phyloP scores from a whole-genome alignment of 2,797 vertebrate species.

The Aplochiton taeniatus region DNA sequence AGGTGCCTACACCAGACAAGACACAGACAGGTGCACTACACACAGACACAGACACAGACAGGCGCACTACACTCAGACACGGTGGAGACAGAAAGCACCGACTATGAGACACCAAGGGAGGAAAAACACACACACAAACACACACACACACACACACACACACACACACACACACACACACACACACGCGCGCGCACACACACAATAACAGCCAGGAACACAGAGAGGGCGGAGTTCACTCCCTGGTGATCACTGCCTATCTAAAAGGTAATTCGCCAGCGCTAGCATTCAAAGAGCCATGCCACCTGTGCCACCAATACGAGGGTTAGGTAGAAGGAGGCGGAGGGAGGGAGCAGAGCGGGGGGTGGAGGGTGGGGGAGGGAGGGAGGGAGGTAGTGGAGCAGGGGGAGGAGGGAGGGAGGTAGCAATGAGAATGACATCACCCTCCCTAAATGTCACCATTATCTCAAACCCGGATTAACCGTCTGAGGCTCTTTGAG shows the following conservation, averaged over 20 bases:
- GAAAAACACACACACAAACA: constrained; percentile 25
- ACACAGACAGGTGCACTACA: constrained; percentile 18
- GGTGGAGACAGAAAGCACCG: neutral
- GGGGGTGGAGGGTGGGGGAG: too few relatives aligned
- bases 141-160: neutral
- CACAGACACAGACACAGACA: constrained; percentile 21
- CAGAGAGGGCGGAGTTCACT: constrained; percentile 37
- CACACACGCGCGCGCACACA: constrained; percentile 46
- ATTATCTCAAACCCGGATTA: constrained; percentile 75
- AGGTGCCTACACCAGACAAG: neutral
- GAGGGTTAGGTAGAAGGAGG: neutral
- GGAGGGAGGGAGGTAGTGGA: neutral
- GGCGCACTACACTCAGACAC: constrained; percentile 16
- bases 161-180: constrained; percentile 2
- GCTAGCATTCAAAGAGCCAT: constrained; percentile 49
- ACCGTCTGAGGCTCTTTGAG: constrained; percentile 53
- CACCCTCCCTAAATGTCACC: constrained; percentile 76
- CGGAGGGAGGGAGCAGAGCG: neutral
- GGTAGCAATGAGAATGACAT: constrained; percentile 72
- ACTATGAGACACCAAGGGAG: too few relatives aligned
- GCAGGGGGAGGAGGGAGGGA: constrained; percentile 30
- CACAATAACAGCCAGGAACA: constrained; percentile 44
- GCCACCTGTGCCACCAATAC: neutral
- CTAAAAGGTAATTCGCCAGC: constrained; percentile 61
- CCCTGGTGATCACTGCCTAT: constrained; percentile 44